A percentile compares a stretch with the other conserved stretches of the same genome.
Conservation (phyloP, 2,797 vertebrate genomes). For the Florisuga fusca region DNA sequence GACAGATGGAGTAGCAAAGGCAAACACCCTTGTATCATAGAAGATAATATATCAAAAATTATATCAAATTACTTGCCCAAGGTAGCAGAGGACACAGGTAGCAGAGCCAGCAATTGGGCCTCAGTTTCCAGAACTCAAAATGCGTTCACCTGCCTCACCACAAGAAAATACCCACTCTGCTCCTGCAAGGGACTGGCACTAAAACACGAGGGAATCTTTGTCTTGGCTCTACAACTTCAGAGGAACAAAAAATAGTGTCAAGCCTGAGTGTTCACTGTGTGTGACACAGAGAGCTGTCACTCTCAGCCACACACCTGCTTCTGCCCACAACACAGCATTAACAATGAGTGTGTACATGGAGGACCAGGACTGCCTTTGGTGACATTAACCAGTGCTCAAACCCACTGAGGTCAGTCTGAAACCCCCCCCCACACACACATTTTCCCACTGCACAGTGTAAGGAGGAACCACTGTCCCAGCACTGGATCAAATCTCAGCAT, state of each 20-base stretch:
- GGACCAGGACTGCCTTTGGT: too few species aligned
- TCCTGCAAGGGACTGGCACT: neutral
- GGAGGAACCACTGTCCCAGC: neutral
- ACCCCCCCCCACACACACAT: fast-evolving
- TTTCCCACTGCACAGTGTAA: neutral
- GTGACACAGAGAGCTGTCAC: neutral
- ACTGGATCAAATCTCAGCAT: neutral
- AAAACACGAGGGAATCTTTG: neutral
- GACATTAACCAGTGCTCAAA: too few species aligned
- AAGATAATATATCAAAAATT: neutral
- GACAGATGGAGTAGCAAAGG: neutral
- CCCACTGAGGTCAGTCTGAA: too few species aligned
- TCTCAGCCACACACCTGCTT: neutral
- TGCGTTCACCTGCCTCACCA: neutral
- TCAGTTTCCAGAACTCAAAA: neutral
- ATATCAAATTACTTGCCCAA: neutral
- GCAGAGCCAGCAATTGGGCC: neutral
- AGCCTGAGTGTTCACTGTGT: neutral
- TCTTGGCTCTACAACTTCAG: neutral
- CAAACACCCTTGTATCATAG: neutral
- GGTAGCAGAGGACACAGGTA: neutral
- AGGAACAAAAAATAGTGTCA: neutral
- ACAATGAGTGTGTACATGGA: neutral
- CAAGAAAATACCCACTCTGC: neutral
- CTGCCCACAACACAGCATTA: neutral